Conservation (phyloP, 2,113 vertebrate species). For the Phyllostomus hastatus region DNA sequence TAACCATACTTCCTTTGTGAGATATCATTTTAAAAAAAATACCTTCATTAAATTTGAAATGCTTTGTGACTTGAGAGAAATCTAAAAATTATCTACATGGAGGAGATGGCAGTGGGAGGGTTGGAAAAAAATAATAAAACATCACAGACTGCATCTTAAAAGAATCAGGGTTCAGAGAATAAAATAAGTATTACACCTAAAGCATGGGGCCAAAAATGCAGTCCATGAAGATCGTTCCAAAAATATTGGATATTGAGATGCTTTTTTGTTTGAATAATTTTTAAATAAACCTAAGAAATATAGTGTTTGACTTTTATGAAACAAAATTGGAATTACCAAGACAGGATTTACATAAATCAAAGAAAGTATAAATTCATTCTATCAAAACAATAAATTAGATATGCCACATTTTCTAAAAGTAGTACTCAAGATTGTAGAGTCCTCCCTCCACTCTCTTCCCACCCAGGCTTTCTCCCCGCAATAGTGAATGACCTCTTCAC, state of each 20-base stretch:
- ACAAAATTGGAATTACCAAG: background rate
- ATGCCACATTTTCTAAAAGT: background rate
- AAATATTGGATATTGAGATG: background rate
- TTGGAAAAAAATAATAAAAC: background rate
- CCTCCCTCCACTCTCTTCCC: background rate
- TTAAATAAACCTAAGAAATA: background rate
- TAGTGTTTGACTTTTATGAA: background rate
- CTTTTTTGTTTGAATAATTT: background rate
- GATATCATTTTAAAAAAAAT: background rate
- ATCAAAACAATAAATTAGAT: background rate
- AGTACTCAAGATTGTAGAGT: too few relatives aligned
- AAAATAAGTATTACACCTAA: background rate
- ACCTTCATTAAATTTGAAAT: conserved; percentile 60
- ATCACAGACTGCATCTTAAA: background rate
- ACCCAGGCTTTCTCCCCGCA: background rate
- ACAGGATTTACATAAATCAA: background rate
- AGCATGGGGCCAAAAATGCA: background rate
- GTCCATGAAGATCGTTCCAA: background rate
- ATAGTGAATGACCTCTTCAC: background rate
- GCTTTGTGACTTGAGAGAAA: conserved; percentile 5
- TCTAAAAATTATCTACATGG: background rate
- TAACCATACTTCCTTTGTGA: background rate
- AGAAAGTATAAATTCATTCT: background rate
- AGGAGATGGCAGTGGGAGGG: background rate
- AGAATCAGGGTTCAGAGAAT: background rate